Conservation (phyloP, 2,888 invertebrate genomes). For the Physocephala rufipes region DNA sequence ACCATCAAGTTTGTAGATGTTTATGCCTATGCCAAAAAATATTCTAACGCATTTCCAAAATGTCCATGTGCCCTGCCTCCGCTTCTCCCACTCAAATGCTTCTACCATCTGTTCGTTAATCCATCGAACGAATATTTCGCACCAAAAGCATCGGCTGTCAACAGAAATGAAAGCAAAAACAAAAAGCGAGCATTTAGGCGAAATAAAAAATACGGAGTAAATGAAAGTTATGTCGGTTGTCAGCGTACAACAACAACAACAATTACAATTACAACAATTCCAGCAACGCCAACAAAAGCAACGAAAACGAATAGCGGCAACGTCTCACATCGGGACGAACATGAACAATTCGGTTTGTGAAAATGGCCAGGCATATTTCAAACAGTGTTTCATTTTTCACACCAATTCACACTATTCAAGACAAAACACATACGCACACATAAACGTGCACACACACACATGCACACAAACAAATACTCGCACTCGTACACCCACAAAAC, state of each 20-base stretch:
- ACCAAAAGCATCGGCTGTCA: not conserved
- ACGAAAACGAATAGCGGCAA: conserved; percentile 2
- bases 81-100: not conserved
- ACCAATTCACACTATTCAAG: conserved; percentile 13
- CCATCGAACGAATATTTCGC: not conserved
- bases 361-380: conserved; percentile 18
- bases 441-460: conserved; percentile 18
- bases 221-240: too few species aligned
- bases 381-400: conserved; percentile 16
- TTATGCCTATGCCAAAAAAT: not conserved
- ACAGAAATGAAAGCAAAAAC: not conserved
- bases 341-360: conserved; percentile 13
- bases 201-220: not conserved
- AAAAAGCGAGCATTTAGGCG: too few species aligned
- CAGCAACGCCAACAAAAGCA: too few species aligned
- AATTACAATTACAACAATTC: too few species aligned
- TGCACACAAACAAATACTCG: not conserved
- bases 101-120: not conserved
- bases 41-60: not conserved
- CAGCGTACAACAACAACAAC: not conserved
- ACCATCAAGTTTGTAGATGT: conserved; percentile 14
- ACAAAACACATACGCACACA: not conserved
- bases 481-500: conserved; percentile 14
- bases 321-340: conserved; percentile 16
- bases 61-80: not conserved